Percentiles rank a stretch among this genome's conserved stretches.
These are phyloP conservation scores for Agonum fuliginosum DNA, from an alignment of 2,888 invertebrate species.

Conservation along the genomic window DNA sequence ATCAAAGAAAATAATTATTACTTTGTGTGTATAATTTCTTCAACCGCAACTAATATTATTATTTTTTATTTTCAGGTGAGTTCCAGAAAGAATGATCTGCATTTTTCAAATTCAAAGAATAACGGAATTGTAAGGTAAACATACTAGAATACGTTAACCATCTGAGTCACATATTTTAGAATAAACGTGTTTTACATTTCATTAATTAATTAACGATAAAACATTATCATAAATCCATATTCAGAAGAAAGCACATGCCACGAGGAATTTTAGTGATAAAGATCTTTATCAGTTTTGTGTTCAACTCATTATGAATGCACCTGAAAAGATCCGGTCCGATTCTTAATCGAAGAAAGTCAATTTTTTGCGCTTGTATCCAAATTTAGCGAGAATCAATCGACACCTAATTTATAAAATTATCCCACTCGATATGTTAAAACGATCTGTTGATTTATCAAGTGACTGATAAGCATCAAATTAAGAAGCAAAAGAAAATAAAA, in stretches of 20 bases:
- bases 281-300: conserved; percentile 8
- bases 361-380: conserved; percentile 20
- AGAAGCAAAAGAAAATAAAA: conserved; percentile 20
- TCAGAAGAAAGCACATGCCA: background rate
- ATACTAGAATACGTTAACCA: no score
- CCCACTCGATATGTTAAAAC: conserved; percentile 29
- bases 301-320: background rate
- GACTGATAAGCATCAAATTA: conserved; percentile 37
- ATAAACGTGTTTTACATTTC: no score
- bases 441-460: conserved; percentile 32
- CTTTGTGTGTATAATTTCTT: no score
- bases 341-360: conserved; percentile 33
- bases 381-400: conserved; percentile 42
- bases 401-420: conserved; percentile 28
- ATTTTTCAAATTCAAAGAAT: no score
- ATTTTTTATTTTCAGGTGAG: no score
- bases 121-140: no score
- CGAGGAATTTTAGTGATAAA: background rate
- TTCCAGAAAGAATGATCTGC: no score
- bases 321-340: background rate
- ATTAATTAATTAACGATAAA: background rate
- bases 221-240: conserved; percentile 8
- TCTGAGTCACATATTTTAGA: no score
- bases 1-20: no score
- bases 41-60: no score